Conservation (phyloP, 2,888 invertebrate species). For the Copidosoma aretas region DNA sequence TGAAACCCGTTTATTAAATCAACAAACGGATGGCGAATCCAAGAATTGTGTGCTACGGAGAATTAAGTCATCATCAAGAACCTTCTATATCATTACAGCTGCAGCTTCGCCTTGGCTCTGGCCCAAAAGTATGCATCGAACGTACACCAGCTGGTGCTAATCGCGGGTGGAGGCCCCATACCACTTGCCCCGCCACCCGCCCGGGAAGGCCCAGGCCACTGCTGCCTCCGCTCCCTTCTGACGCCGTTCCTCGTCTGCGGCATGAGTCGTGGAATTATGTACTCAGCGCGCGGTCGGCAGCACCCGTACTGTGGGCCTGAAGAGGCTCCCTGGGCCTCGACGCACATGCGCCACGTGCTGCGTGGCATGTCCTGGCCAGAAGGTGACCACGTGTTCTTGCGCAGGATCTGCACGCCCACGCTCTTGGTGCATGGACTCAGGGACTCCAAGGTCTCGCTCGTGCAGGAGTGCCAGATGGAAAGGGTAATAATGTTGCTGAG, state of each 20-base stretch:
- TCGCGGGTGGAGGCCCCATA: conserved; percentile 74
- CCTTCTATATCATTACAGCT: conserved; percentile 61
- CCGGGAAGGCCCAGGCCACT: conserved; percentile 63
- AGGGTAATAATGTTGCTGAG: conserved; percentile 65
- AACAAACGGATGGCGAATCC: too few species aligned
- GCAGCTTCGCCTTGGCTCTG: conserved; percentile 70
- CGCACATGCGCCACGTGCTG: conserved; percentile 65
- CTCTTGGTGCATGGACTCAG: conserved; percentile 72
- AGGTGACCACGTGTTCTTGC: conserved; percentile 72
- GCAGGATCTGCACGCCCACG: conserved; percentile 70
- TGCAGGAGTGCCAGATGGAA: conserved; percentile 76
- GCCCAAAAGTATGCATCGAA: conserved; percentile 67
- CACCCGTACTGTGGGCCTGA: conserved; percentile 64
- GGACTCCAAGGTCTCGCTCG: conserved; percentile 71
- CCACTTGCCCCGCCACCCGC: conserved; percentile 69
- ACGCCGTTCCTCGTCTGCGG: conserved; percentile 69
- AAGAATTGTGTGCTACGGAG: too few species aligned
- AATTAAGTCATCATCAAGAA: too few species aligned
- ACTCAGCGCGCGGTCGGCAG: conserved; percentile 67
- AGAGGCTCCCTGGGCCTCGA: conserved; percentile 57
- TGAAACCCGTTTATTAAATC: too few species aligned
- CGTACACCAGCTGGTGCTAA: conserved; percentile 69
- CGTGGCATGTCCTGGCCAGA: conserved; percentile 73
- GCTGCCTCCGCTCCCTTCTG: conserved; percentile 65
- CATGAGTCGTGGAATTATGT: conserved; percentile 66